A percentile compares a stretch with the other conserved stretches of the same genome.
Conservation (phyloP, 2,113 vertebrate species). For the Corydoras sp. region DNA sequence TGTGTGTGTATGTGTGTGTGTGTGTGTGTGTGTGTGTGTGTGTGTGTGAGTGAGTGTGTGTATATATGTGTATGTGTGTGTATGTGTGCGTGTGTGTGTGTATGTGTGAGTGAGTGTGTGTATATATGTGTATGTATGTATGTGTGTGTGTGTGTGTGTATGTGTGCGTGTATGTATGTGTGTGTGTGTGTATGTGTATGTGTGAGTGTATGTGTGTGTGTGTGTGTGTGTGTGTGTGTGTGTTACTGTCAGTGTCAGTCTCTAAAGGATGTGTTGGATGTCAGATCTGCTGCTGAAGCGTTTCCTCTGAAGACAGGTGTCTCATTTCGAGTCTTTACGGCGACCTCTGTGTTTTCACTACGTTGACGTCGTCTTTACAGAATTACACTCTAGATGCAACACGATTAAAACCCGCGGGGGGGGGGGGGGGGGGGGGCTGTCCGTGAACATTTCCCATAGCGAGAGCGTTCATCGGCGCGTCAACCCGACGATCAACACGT, state of each 20-base stretch:
- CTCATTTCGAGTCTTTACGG: slow-evolving; percentile 57
- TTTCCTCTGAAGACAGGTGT: slow-evolving; percentile 60
- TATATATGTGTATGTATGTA: not conserved
- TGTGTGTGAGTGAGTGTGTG: no score
- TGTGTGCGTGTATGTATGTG: not conserved
- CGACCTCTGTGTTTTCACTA: slow-evolving; percentile 60
- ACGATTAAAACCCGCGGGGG: slow-evolving; percentile 3
- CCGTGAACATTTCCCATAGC: not conserved
- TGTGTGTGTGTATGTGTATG: no score
- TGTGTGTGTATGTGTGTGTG: no score
- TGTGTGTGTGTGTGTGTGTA: not conserved
- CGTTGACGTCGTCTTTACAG: slow-evolving; percentile 43
- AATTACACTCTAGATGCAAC: slow-evolving; percentile 35
- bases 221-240: slow-evolving; percentile 33
- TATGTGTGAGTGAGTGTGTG: not conserved
- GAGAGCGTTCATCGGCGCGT: not conserved
- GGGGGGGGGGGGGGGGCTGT: no score
- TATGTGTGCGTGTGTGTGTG: no score
- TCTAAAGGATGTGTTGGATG: slow-evolving; percentile 53
- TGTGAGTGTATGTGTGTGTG: not conserved
- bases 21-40: not conserved
- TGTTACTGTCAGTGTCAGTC: slow-evolving; percentile 52
- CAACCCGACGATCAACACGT: not conserved
- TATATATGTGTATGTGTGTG: no score
- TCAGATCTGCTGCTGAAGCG: slow-evolving; percentile 54